A percentile compares a stretch with the other conserved stretches of the same genome.
phyloP scores from a whole-genome alignment of 1,140 invertebrate species.

The Probaryconus sp. region DNA sequence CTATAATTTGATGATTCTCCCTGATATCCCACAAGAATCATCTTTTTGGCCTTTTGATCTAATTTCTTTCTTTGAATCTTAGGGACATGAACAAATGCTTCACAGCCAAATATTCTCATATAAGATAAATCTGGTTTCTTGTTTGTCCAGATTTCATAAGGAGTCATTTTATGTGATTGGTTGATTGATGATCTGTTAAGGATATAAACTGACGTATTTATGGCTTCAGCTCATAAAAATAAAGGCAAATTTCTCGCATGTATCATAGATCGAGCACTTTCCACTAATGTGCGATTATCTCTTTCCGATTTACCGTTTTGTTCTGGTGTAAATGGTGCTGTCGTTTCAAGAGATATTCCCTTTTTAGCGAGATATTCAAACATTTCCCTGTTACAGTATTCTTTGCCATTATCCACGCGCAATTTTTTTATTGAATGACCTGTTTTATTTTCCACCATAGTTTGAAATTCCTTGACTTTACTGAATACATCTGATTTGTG shows the following conservation, averaged over 20 bases:
- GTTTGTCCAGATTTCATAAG: not conserved
- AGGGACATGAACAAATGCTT: not conserved
- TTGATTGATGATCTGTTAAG: too few species aligned
- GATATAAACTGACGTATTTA: too few species aligned
- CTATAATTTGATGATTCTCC: conserved; percentile 1
- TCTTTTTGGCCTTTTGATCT: not conserved
- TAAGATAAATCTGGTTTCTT: not conserved
- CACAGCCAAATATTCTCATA: too few species aligned
- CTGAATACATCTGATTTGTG: not conserved
- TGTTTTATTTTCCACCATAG: conserved; percentile 27
- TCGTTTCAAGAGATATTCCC: conserved; percentile 55
- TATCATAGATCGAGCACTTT: conserved; percentile 23
- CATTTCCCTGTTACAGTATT: conserved; percentile 38
- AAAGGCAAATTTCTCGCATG: conserved; percentile 44
- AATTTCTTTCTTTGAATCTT: not conserved
- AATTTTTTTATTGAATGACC: conserved; percentile 17
- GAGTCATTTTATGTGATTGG: not conserved
- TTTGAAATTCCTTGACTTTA: conserved; percentile 26
- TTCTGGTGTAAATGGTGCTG: conserved; percentile 66
- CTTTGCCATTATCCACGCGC: conserved; percentile 25
- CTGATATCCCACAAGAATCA: conserved; percentile 1
- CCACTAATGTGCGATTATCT: conserved; percentile 71
- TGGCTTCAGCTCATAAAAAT: conserved; percentile 26
- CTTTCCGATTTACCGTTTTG: conserved; percentile 72
- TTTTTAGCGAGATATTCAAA: conserved; percentile 35